These are phyloP conservation scores for Clupea harengus DNA, from an alignment of 2,113 vertebrate species.

Conservation along the genomic window DNA sequence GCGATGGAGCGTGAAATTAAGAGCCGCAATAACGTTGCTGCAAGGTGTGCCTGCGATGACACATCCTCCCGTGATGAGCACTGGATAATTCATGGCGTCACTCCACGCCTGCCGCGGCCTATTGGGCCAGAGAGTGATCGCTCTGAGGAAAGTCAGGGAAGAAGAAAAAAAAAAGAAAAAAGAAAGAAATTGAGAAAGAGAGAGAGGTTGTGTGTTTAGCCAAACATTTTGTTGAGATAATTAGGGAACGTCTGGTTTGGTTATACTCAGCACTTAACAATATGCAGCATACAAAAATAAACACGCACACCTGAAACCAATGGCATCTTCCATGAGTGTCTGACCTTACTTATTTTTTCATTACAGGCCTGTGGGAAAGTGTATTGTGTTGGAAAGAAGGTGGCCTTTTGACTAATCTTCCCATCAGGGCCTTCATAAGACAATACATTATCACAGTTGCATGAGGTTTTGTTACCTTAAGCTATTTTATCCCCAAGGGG, in stretches of 20 bases:
- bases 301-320: background rate
- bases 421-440: too few relatives aligned
- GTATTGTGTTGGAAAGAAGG: too few relatives aligned
- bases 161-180: background rate
- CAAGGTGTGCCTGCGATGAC: background rate
- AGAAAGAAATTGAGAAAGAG: background rate
- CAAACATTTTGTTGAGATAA: background rate
- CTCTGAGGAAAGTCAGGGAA: background rate
- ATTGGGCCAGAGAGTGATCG: background rate
- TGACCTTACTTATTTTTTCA: background rate
- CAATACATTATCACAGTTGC: too few relatives aligned
- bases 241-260: background rate
- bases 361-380: too few relatives aligned
- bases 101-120: background rate
- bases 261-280: too few relatives aligned
- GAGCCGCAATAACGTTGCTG: constrained; percentile 2
- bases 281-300: background rate
- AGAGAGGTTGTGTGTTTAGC: background rate
- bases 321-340: too few relatives aligned
- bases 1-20: constrained; percentile 28
- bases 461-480: too few relatives aligned
- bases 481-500: too few relatives aligned
- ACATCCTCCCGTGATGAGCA: background rate
- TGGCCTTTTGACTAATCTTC: too few relatives aligned
- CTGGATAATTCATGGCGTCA: constrained; percentile 5